Conservation (phyloP, 2,888 invertebrate species). For the Epsilonema sp. region DNA sequence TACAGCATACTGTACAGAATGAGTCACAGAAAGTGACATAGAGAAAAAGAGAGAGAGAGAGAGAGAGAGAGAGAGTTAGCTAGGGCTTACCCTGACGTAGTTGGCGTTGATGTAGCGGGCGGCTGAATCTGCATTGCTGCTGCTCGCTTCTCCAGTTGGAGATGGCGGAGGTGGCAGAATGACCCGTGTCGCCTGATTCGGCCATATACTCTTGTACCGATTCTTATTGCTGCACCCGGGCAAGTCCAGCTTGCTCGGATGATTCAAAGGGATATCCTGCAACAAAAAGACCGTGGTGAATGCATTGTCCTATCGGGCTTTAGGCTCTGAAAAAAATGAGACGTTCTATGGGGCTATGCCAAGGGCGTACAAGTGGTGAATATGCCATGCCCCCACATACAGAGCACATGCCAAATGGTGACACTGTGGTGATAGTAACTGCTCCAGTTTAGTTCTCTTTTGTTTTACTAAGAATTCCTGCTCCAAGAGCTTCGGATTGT, state of each 20-base stretch:
- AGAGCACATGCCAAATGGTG: background rate
- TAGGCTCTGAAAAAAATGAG: too few species aligned
- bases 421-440: background rate
- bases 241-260: constrained; percentile 68
- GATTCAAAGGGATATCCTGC: constrained; percentile 63
- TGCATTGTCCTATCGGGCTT: background rate
- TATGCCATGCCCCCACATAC: too few species aligned
- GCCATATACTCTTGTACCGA: constrained; percentile 62
- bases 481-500: constrained; percentile 42
- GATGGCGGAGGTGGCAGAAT: too few species aligned
- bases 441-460: too few species aligned
- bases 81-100: constrained; percentile 55
- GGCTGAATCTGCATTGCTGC: constrained; percentile 39
- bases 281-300: too few species aligned
- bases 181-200: constrained; percentile 40
- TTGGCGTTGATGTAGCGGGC: constrained; percentile 74
- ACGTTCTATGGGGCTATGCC: too few species aligned
- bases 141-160: too few species aligned
- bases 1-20: background rate
- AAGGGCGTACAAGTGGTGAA: too few species aligned
- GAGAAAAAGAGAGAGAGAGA: too few species aligned
- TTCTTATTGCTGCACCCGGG: constrained; percentile 72
- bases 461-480: constrained; percentile 71
- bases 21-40: too few species aligned
- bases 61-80: too few species aligned